phyloP scores from a whole-genome alignment of 1,140 invertebrate species.

The Platyscapa corneri region DNA sequence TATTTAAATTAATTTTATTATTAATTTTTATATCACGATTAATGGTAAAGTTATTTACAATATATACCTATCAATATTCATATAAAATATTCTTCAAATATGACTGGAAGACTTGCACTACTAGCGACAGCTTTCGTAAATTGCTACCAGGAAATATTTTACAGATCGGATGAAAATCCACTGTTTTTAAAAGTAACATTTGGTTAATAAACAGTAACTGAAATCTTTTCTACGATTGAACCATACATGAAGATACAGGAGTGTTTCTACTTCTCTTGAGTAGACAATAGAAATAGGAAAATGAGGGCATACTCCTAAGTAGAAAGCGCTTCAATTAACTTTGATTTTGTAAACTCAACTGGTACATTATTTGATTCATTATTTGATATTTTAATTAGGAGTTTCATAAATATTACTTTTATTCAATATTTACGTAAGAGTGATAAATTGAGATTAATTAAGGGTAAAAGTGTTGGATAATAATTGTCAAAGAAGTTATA shows the following conservation, averaged over 20 bases:
- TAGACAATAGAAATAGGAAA: not conserved
- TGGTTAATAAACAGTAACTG: not conserved
- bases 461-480: no score
- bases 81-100: not conserved
- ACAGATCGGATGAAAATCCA: constrained; percentile 9
- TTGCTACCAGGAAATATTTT: not conserved
- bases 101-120: not conserved
- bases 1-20: constrained; percentile 17
- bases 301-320: not conserved
- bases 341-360: not conserved
- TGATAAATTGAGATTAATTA: not conserved
- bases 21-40: not conserved
- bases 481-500: no score
- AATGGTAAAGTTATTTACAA: not conserved
- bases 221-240: not conserved
- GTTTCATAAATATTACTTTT: no score
- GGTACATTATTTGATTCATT: not conserved
- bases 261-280: constrained; percentile 7
- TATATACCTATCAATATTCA: not conserved
- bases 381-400: no score
- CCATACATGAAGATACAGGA: not conserved
- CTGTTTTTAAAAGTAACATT: not conserved
- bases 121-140: not conserved
- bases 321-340: not conserved
- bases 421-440: no score